A percentile compares a stretch with the other conserved stretches of the same genome.
Conservation (phyloP, 2,797 vertebrate genomes). For the Microtus californicus region DNA sequence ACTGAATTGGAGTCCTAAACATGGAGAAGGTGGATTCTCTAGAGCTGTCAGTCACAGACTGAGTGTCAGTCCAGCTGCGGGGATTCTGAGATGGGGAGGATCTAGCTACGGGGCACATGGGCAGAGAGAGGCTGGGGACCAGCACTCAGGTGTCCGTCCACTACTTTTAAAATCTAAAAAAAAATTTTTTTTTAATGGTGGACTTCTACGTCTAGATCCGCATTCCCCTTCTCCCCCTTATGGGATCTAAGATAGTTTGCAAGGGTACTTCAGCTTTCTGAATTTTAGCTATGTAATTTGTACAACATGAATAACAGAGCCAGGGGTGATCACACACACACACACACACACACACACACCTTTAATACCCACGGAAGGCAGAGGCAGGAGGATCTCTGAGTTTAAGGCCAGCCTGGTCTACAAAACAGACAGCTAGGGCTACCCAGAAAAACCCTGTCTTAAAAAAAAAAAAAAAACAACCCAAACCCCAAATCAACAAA, state of each 20-base stretch:
- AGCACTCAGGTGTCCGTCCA: background rate
- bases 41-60: conserved; percentile 7
- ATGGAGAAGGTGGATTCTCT: background rate
- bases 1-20: conserved; percentile 3
- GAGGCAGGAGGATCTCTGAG: background rate
- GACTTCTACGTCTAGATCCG: background rate
- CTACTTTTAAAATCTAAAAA: too few species aligned
- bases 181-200: background rate
- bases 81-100: background rate
- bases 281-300: conserved; percentile 29
- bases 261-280: background rate
- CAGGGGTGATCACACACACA: background rate
- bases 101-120: background rate
- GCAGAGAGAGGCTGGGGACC: background rate
- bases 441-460: background rate
- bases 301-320: background rate
- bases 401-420: background rate
- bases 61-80: background rate
- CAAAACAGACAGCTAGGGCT: background rate
- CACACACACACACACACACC: too few species aligned
- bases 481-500: background rate
- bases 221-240: background rate
- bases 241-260: background rate
- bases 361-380: background rate
- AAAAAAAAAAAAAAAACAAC: background rate